Base-by-base conservation (phyloP, 2,797 vertebrate species). In the Pipistrellus pipistrellus region DNA sequence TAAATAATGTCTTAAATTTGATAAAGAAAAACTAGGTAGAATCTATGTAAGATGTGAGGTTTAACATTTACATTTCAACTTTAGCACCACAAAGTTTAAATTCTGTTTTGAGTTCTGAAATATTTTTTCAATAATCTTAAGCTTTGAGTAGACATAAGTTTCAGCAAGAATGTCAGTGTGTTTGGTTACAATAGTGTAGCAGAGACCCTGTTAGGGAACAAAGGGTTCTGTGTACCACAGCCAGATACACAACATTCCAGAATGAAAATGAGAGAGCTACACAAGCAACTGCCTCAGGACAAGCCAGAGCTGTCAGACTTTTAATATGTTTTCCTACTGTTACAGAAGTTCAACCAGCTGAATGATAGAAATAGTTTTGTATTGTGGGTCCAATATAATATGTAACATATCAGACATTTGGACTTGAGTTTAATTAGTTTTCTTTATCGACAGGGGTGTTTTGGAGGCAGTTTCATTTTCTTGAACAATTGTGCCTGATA, bases 191-290 rank as follows among this genome's bases (percentile, higher is more conserved):
- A 4, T 46, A 30, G 84, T 69, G 38, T 83, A 89, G 14, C 80
- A 38, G 44, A 59, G 32, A 55, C 44, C 55, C 66, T 95, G 35
- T 18, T 73, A 12, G 71, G 57, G 73, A 93, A 96, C 96, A 96
- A 92, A 96, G 75, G 85, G 13, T 30, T 89, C 75, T 92, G 27
- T 89, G 86, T 96, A 38, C 35, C 64, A 41, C 3, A 68, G 59
- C 93, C 68, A 94, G 77, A 94, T 85, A 72, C 46, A 86, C 66
- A 64, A 41, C 93, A 95, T 96, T 96, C 81, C 95, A 88, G 88
- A 91, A 82, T 91, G 59, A 75, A 88, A 85, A 94, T 72, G 20
- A 85, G 86, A 71, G 59, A 57, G 17, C 78, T 44, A 6, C 59
- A 68, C 59, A 62, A 71, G 72, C 55, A 69, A 86, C 59, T 73